phyloP scores from a whole-genome alignment of 1,140 invertebrate genomes.

The Carposina sasakii region DNA sequence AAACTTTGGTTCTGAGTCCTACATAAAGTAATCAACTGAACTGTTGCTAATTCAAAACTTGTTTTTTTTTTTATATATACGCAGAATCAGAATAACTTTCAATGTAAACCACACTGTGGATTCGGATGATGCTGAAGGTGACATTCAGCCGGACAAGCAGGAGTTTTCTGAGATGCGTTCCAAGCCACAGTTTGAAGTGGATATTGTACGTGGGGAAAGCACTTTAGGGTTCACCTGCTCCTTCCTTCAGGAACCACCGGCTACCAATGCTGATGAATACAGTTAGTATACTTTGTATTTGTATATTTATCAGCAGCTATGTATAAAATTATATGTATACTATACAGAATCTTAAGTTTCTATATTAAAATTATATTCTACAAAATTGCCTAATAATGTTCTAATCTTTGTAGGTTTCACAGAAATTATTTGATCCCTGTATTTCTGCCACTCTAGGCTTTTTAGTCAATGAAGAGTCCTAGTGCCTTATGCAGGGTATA shows the following conservation, averaged over 20 bases:
- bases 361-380: too few relatives aligned
- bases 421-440: constrained; percentile 10
- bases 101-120: constrained; percentile 95
- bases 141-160: constrained; percentile 76
- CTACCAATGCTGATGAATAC: constrained; percentile 80
- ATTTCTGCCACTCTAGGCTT: constrained; percentile 6
- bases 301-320: too few relatives aligned
- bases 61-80: constrained; percentile 21
- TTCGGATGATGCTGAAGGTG: constrained; percentile 78
- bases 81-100: constrained; percentile 80
- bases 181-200: constrained; percentile 89
- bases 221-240: constrained; percentile 89
- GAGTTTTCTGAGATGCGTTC: constrained; percentile 88
- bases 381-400: too few relatives aligned
- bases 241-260: constrained; percentile 76
- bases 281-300: constrained; percentile 72
- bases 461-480: not conserved
- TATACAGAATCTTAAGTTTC: too few relatives aligned
- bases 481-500: constrained; percentile 12
- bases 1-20: too few relatives aligned
- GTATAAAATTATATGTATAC: too few relatives aligned
- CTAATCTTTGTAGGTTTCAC: too few relatives aligned
- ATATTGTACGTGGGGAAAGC: constrained; percentile 82
- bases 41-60: too few relatives aligned
- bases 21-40: too few relatives aligned